Evolutionary conservation across 2,797 vertebrate species (phyloP), one percentile per base, ranked within the genome.

Genomic region (Micromesistius poutassou): DNA sequence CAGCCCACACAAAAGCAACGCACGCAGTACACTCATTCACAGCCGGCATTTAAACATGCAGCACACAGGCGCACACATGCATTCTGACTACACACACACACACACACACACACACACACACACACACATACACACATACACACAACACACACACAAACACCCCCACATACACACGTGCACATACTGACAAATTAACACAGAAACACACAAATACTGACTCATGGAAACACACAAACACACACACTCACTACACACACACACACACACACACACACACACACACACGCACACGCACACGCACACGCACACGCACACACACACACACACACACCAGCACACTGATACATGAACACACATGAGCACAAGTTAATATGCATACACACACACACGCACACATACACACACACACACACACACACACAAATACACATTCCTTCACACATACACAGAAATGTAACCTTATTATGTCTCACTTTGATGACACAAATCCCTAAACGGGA

Each of bases 121-220:
- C 35, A 36, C 35, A 36, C 35, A 36, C 35, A 36, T 42, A 42
- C 46, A 66, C 19, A 66, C 1, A 66, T 36, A 55, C 50, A 55
- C 50, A 55, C 7, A 13, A 30, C 35, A 73, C 72, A 77, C 70
- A 71, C 55, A 66, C 68, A 77, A 1, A 74, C 28, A 79, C 73
- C 40, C 16, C 19, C 5, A 28, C 31, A 78, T 68, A 50, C 35
- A 36, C 35, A 36, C 33, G 0, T 0, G 33, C 35, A 36, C 35
- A n/a, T n/a, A 36, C 46, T 36, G n/a, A 66, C 4, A 66, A 1
- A 66, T 36, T 5, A 36, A 55, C 46, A 55, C 50, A 55, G 25
- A 70, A n/a, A 70, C 66, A 70, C 66, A 30, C 66, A 70, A n/a
- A 70, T 25, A n/a, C n/a, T n/a, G n/a, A n/a, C n/a, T n/a, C n/a